These are phyloP conservation scores for Pyrrhopygopsis socrates DNA, from an alignment of 2,888 invertebrate genomes.

Conservation along the genomic window DNA sequence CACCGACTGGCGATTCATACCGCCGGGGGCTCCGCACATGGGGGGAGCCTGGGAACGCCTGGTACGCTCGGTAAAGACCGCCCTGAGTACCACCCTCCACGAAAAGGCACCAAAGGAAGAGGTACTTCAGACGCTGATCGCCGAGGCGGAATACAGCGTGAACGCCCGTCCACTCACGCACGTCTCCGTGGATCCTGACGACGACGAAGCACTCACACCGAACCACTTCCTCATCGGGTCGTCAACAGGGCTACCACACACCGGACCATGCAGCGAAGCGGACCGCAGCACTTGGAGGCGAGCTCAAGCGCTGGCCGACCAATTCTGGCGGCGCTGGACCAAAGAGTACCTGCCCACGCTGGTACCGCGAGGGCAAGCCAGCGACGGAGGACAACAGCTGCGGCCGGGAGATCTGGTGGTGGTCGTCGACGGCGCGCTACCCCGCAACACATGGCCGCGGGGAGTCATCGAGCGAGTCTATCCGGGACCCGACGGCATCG, in stretches of 20 bases:
- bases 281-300: neutral
- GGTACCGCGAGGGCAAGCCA: neutral
- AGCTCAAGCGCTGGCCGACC: neutral
- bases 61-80: slow-evolving; percentile 68
- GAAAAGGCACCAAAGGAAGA: slow-evolving; percentile 57
- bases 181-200: slow-evolving; percentile 73
- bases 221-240: slow-evolving; percentile 75
- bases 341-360: neutral
- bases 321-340: neutral
- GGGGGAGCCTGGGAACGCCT: slow-evolving; percentile 79
- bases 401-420: neutral
- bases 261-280: neutral
- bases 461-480: neutral
- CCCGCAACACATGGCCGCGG: neutral
- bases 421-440: neutral
- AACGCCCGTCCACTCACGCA: slow-evolving; percentile 81
- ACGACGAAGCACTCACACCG: slow-evolving; percentile 81
- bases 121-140: slow-evolving; percentile 51
- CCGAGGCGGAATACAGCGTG: slow-evolving; percentile 58
- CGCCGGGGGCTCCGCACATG: slow-evolving; percentile 54
- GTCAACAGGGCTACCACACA: neutral
- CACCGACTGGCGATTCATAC: slow-evolving; percentile 23
- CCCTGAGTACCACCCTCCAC: slow-evolving; percentile 38
- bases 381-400: neutral
- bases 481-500: neutral